phyloP scores from a whole-genome alignment of 2,888 invertebrate species.

The Apotomis betuletana region DNA sequence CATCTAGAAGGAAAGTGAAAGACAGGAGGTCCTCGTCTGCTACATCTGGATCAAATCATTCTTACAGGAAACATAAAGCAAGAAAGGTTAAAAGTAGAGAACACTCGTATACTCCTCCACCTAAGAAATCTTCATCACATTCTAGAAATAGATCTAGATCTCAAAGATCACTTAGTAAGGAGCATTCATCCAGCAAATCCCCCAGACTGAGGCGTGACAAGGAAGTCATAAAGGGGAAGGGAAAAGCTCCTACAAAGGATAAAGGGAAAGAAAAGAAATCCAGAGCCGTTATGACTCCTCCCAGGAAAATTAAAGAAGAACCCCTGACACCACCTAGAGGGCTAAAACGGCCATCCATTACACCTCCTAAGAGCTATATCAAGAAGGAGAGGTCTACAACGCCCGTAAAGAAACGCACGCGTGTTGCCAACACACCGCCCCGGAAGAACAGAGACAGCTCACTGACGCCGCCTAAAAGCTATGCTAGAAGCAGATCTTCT shows the following conservation, averaged over 20 bases:
- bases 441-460: constrained; percentile 65
- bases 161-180: constrained; percentile 51
- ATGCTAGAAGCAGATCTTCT: constrained; percentile 63
- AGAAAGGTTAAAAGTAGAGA: constrained; percentile 50
- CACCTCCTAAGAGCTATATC: constrained; percentile 61
- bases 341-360: constrained; percentile 57
- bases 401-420: constrained; percentile 60
- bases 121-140: constrained; percentile 55
- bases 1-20: constrained; percentile 55
- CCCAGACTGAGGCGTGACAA: constrained; percentile 52
- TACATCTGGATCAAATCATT: constrained; percentile 65
- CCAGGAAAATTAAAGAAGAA: constrained; percentile 53
- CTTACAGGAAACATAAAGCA: constrained; percentile 56
- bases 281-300: constrained; percentile 56
- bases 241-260: constrained; percentile 57
- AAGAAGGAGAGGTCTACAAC: constrained; percentile 54
- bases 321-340: constrained; percentile 55
- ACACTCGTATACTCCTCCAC: constrained; percentile 58
- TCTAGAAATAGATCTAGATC: constrained; percentile 56
- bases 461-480: constrained; percentile 73
- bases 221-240: constrained; percentile 48
- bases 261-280: constrained; percentile 53
- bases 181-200: constrained; percentile 54
- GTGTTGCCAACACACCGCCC: constrained; percentile 54
- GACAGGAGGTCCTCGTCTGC: constrained; percentile 61